Evolutionary conservation across 2,113 vertebrate genomes (phyloP).

Genomic region (Anas platyrhynchos): DNA sequence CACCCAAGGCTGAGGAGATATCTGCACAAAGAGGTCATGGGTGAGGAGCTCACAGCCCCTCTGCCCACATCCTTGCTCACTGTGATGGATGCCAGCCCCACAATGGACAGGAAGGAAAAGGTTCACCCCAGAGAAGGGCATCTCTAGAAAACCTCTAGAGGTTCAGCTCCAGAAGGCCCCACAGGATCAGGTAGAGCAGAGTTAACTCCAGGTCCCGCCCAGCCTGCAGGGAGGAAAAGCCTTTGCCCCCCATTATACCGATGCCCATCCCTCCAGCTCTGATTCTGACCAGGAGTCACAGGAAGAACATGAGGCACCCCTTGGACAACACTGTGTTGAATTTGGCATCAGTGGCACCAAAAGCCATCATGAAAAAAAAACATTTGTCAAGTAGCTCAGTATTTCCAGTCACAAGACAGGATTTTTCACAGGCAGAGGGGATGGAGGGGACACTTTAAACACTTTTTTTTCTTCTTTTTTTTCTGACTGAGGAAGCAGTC

Average conservation of each 20-base stretch:
- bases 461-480: not conserved
- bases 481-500: not conserved
- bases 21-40: too few relatives aligned
- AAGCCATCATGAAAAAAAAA: fast-evolving
- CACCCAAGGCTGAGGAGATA: not conserved
- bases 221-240: not conserved
- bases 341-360: not conserved
- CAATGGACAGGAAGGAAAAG: not conserved
- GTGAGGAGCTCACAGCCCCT: not conserved
- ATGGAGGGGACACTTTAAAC: not conserved
- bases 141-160: not conserved
- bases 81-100: not conserved
- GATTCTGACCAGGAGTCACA: not conserved
- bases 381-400: not conserved
- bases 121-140: not conserved
- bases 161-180: not conserved
- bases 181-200: not conserved
- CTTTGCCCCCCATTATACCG: not conserved
- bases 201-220: not conserved
- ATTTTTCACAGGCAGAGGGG: fast-evolving
- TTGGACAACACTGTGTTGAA: not conserved
- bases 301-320: not conserved
- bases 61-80: not conserved
- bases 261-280: not conserved
- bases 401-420: not conserved